Percentiles rank a stretch among this genome's conserved stretches.
phyloP scores from a whole-genome alignment of 2,888 invertebrate genomes.

The Anthoptus insignis region DNA sequence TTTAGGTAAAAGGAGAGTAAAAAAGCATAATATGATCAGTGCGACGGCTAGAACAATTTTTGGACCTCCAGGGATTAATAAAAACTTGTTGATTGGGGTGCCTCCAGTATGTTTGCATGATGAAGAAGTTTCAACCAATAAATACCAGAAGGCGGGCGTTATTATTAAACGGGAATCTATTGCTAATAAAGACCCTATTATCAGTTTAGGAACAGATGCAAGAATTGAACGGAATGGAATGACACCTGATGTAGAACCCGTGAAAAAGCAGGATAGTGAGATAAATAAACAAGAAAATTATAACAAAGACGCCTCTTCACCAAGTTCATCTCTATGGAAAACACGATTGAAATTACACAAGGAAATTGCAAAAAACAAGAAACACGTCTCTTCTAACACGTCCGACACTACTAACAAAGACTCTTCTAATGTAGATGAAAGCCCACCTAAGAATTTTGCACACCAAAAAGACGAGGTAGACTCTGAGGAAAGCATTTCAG shows the following conservation, averaged over 20 bases:
- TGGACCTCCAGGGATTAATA: slow-evolving; percentile 23
- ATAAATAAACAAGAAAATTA: slow-evolving; percentile 13
- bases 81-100: slow-evolving; percentile 8
- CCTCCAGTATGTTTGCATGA: slow-evolving; percentile 19
- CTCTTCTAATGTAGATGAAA: slow-evolving; percentile 48
- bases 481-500: slow-evolving; percentile 57
- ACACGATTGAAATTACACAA: slow-evolving; percentile 49
- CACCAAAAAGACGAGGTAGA: slow-evolving; percentile 41
- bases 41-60: not conserved
- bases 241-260: too few species aligned
- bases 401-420: slow-evolving; percentile 57
- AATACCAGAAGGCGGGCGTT: not conserved
- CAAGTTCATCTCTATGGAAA: slow-evolving; percentile 48
- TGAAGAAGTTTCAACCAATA: not conserved
- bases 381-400: slow-evolving; percentile 39
- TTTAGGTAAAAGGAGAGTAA: slow-evolving; percentile 19
- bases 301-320: slow-evolving; percentile 26
- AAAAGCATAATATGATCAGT: not conserved
- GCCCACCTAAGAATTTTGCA: slow-evolving; percentile 27
- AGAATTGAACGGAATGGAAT: too few species aligned
- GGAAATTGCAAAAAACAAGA: slow-evolving; percentile 42
- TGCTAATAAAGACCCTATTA: not conserved
- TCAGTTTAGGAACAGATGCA: not conserved
- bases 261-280: not conserved
- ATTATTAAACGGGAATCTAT: not conserved